Evolutionary conservation across 2,797 vertebrate genomes (phyloP).

Genomic region (Diplodus puntazzo): DNA sequence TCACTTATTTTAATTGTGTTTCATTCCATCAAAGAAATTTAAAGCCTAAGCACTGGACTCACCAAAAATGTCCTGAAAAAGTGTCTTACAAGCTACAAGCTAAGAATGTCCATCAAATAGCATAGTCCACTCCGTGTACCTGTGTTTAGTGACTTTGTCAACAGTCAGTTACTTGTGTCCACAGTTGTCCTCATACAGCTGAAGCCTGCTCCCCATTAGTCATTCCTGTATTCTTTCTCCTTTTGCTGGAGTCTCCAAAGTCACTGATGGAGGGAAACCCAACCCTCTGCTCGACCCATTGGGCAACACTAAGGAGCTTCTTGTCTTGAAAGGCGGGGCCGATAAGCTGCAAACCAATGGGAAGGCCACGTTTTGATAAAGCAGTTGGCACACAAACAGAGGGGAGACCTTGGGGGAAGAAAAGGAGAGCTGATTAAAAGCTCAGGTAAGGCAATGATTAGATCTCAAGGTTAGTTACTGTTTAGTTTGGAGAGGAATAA

Average conservation of each 20-base stretch:
- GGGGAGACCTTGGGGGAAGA: constrained; percentile 88
- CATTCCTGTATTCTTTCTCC: background rate
- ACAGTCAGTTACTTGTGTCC: background rate
- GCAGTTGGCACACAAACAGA: constrained; percentile 91
- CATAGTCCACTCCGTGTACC: background rate
- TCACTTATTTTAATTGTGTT: background rate
- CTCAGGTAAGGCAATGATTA: constrained; percentile 6
- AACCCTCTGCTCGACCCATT: constrained; percentile 93
- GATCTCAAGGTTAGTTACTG: constrained; percentile 12
- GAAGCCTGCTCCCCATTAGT: constrained; percentile 44
- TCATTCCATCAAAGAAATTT: background rate
- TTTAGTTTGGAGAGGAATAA: constrained; percentile 17
- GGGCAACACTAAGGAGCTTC: constrained; percentile 91
- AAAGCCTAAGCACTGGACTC: background rate
- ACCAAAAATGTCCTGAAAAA: background rate
- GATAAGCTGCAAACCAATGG: constrained; percentile 94
- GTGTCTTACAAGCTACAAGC: background rate
- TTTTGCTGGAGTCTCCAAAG: constrained; percentile 48
- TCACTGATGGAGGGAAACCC: constrained; percentile 89
- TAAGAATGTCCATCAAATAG: background rate
- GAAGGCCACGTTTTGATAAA: constrained; percentile 91
- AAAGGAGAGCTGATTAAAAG: constrained; percentile 9
- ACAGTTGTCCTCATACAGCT: constrained; percentile 30
- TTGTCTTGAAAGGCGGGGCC: constrained; percentile 89
- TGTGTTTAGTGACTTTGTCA: background rate